Evolutionary conservation across 2,888 invertebrate species (phyloP).

Genomic region (Melanophora roralis): DNA sequence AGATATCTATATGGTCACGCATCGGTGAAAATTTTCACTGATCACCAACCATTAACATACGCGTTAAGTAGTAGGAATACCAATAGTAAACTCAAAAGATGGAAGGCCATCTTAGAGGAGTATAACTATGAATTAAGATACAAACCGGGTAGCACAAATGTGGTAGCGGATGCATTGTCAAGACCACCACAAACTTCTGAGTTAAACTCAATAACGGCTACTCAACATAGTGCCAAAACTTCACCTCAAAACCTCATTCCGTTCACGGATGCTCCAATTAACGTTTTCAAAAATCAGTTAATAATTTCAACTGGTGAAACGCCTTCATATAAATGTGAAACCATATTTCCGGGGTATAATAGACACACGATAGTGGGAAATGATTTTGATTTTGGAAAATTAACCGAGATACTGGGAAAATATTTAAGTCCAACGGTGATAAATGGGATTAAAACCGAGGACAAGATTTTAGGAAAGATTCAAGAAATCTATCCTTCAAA

Average conservation of each 20-base stretch:
- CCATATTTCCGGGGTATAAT: neutral
- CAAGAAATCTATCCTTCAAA: slow-evolving; percentile 3
- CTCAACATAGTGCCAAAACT: neutral
- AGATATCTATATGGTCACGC: slow-evolving; percentile 32
- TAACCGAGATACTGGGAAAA: neutral
- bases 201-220: neutral
- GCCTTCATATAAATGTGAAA: slow-evolving; percentile 3
- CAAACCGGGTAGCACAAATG: slow-evolving; percentile 6
- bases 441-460: neutral
- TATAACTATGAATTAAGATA: slow-evolving; percentile 25
- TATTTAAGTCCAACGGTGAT: neutral
- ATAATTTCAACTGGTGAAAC: neutral
- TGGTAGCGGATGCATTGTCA: slow-evolving; percentile 10
- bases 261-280: slow-evolving; percentile 1
- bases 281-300: slow-evolving; percentile 2
- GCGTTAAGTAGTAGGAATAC: slow-evolving; percentile 20
- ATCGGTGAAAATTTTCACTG: neutral
- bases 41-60: slow-evolving; percentile 6
- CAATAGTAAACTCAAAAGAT: slow-evolving; percentile 8
- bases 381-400: neutral
- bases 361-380: slow-evolving; percentile 2
- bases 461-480: slow-evolving; percentile 10
- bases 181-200: neutral
- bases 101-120: slow-evolving; percentile 15
- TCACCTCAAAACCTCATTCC: neutral